These are phyloP conservation scores for Xanthia togata DNA, from an alignment of 2,888 invertebrate genomes.

Conservation along the genomic window DNA sequence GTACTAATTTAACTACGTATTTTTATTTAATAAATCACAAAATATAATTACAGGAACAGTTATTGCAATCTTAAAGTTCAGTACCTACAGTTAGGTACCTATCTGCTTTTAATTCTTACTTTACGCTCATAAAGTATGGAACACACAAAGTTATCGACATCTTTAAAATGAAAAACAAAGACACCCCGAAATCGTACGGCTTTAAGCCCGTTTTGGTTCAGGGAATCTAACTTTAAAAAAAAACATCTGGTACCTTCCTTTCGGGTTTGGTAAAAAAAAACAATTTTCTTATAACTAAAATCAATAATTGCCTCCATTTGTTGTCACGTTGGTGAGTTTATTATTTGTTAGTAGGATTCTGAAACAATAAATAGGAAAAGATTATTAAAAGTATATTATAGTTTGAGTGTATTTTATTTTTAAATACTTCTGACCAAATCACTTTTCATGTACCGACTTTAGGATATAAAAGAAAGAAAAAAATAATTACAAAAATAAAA, in stretches of 20 bases:
- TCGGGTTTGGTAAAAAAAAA: neutral
- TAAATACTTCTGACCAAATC: too few species aligned
- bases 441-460: neutral
- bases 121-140: neutral
- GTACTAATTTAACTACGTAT: neutral
- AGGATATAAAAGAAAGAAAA: neutral
- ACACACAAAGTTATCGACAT: neutral
- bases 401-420: too few species aligned
- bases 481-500: neutral
- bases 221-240: neutral
- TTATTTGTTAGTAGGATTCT: slow-evolving; percentile 19
- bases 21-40: slow-evolving; percentile 5
- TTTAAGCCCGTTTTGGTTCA: neutral
- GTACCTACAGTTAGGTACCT: neutral
- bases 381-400: too few species aligned
- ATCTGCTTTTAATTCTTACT: neutral
- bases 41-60: neutral
- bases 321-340: neutral
- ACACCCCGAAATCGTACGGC: neutral
- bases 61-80: neutral
- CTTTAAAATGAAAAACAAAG: neutral
- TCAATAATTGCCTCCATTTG: neutral
- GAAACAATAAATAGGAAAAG: slow-evolving; percentile 4
- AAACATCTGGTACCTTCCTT: neutral
- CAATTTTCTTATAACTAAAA: neutral